phyloP scores from a whole-genome alignment of 2,113 vertebrate genomes.

The Phalacrocorax brasilianus region DNA sequence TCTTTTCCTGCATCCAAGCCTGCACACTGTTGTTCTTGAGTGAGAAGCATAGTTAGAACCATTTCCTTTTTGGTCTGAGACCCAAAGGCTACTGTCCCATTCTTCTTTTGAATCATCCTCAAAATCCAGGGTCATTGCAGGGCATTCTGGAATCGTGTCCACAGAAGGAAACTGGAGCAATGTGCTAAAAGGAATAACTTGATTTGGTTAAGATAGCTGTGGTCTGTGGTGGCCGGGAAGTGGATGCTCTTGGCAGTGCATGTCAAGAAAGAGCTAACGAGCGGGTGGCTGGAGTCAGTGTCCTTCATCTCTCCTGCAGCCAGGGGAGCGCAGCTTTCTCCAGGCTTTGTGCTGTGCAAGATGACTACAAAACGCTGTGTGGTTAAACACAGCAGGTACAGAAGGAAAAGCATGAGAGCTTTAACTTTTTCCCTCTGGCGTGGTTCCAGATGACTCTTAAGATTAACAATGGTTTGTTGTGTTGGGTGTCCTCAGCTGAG shows the following conservation, averaged over 20 bases:
- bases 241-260: neutral
- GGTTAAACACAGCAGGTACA: neutral
- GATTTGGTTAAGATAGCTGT: neutral
- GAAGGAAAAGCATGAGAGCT: neutral
- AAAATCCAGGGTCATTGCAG: too few species aligned
- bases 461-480: neutral
- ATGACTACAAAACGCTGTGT: neutral
- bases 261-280: neutral
- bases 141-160: neutral
- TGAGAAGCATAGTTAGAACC: neutral
- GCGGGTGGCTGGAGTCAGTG: neutral
- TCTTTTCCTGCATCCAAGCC: neutral
- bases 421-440: neutral
- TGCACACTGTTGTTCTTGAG: accelerated
- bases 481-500: neutral
- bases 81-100: neutral
- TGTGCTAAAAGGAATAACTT: neutral
- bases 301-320: neutral
- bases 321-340: neutral
- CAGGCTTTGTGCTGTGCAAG: neutral
- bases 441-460: neutral
- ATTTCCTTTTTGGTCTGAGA: neutral
- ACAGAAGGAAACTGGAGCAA: neutral
- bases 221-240: neutral
- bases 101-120: neutral